Conservation (phyloP, 2,797 vertebrate genomes). For the Prionace glauca region DNA sequence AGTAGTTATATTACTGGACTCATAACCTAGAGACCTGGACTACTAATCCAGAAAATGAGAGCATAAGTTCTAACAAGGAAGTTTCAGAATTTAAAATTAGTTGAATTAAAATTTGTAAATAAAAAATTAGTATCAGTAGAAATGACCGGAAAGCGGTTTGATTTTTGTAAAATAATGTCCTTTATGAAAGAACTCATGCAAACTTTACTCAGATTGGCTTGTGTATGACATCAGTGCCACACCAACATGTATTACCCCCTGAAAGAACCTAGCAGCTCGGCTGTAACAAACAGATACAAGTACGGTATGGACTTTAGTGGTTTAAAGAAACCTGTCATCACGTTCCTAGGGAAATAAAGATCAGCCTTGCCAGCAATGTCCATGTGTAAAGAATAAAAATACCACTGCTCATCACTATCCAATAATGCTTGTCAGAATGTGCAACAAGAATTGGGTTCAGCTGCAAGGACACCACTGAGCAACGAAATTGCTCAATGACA, state of each 20-base stretch:
- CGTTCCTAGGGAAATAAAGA: neutral
- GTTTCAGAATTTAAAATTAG: neutral
- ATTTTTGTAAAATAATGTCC: neutral
- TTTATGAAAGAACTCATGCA: neutral
- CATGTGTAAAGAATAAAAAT: neutral
- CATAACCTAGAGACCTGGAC: neutral
- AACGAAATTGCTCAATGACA: neutral
- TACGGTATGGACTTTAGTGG: neutral
- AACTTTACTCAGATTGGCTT: no score
- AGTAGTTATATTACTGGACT: neutral
- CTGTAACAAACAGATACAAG: neutral
- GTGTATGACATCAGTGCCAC: neutral
- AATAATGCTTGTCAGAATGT: neutral
- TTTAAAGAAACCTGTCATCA: neutral
- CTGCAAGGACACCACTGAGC: no score
- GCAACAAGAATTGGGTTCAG: neutral
- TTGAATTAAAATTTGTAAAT: conserved; percentile 15
- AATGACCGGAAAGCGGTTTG: neutral
- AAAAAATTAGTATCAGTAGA: neutral
- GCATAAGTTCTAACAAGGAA: neutral
- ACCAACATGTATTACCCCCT: neutral
- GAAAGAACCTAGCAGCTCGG: neutral
- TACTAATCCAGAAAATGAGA: neutral
- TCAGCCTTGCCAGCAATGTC: neutral
- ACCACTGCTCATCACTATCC: neutral